Conservation (phyloP, 2,888 invertebrate species). For the Hartigia nigra region DNA sequence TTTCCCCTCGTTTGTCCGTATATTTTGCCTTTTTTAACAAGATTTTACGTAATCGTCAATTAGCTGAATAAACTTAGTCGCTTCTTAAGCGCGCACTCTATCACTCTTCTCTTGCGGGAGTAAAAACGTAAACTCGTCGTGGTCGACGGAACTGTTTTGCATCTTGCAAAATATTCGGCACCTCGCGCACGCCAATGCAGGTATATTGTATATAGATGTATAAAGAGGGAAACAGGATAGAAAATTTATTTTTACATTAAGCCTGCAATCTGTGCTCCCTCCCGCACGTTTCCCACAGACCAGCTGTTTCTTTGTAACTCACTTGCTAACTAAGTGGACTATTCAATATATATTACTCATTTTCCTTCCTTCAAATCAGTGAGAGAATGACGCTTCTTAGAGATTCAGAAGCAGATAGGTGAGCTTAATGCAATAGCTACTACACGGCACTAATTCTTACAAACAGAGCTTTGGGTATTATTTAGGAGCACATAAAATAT, state of each 20-base stretch:
- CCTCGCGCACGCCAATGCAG: slow-evolving; percentile 8
- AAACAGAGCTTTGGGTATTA: background rate
- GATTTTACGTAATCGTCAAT: slow-evolving; percentile 21
- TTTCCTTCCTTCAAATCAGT: background rate
- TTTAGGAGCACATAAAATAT: background rate
- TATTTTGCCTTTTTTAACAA: slow-evolving; percentile 7
- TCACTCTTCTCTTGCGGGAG: background rate
- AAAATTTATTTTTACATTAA: background rate
- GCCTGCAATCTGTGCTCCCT: background rate
- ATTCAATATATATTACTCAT: background rate
- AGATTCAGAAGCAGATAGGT: background rate
- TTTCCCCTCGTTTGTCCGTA: background rate
- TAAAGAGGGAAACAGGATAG: slow-evolving; percentile 9
- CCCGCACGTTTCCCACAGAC: background rate
- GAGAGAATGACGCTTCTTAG: background rate
- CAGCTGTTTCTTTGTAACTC: background rate
- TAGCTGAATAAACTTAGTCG: background rate
- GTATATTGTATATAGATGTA: slow-evolving; percentile 24
- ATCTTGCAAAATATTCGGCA: slow-evolving; percentile 54
- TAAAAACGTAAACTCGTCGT: slow-evolving; percentile 39
- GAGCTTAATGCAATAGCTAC: background rate
- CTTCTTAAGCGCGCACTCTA: slow-evolving; percentile 1
- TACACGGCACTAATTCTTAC: background rate
- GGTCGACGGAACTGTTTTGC: slow-evolving; percentile 38
- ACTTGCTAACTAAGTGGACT: background rate